Conservation (phyloP, 2,113 vertebrate genomes). For the Grammomys dolichurus region DNA sequence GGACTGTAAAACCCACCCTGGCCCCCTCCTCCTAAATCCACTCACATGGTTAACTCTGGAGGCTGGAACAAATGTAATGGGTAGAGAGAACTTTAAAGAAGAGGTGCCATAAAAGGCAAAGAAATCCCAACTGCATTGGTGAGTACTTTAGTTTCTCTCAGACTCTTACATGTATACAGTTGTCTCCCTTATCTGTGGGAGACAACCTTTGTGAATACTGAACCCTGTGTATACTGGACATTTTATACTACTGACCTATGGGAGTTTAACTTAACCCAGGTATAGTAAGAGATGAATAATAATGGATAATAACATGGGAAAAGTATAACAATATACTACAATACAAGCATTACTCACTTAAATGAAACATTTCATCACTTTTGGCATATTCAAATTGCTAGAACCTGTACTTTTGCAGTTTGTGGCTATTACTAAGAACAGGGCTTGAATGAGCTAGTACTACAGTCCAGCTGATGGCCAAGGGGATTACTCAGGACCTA, state of each 20-base stretch:
- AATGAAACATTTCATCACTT: background rate
- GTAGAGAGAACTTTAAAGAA: background rate
- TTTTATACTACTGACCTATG: background rate
- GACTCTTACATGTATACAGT: background rate
- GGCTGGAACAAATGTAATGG: background rate
- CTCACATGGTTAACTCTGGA: background rate
- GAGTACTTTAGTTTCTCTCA: background rate
- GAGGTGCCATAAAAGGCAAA: conserved; percentile 16
- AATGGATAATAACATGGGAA: background rate
- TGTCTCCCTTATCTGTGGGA: background rate
- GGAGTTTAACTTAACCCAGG: background rate
- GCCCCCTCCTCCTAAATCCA: background rate
- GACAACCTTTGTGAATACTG: background rate
- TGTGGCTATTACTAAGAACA: background rate
- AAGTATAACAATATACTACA: background rate
- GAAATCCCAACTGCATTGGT: background rate
- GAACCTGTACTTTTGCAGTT: background rate
- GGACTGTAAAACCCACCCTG: background rate
- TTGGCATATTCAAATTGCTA: background rate
- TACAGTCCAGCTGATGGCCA: too few relatives aligned
- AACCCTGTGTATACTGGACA: background rate
- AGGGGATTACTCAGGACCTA: too few relatives aligned
- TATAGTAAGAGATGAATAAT: background rate
- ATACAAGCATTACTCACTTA: background rate
- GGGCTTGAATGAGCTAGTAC: background rate